These are phyloP conservation scores for Teinopalpus imperialis DNA, from an alignment of 2,888 invertebrate species.

Conservation along the genomic window DNA sequence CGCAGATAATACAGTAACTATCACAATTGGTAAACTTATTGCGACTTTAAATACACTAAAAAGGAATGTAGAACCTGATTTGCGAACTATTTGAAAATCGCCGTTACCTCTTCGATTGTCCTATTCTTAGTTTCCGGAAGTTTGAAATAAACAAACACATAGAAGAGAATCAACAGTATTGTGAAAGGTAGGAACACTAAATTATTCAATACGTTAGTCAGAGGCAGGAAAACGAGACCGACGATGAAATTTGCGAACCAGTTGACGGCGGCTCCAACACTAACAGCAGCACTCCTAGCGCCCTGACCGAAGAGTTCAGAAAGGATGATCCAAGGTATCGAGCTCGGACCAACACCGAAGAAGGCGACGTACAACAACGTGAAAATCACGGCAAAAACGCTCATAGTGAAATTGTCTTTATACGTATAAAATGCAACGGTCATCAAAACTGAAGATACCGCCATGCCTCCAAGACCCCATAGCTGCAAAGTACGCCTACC, in stretches of 20 bases:
- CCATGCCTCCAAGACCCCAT: constrained; percentile 87
- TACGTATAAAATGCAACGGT: constrained; percentile 79
- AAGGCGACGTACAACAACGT: constrained; percentile 74
- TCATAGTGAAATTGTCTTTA: constrained; percentile 65
- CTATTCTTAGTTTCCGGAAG: constrained; percentile 78
- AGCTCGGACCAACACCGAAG: constrained; percentile 77
- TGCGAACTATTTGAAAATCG: constrained; percentile 66
- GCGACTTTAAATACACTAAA: constrained; percentile 46
- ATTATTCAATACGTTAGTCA: constrained; percentile 59
- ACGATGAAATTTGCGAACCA: constrained; percentile 79
- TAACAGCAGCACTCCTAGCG: constrained; percentile 73
- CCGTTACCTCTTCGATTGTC: constrained; percentile 75
- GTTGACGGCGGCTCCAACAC: constrained; percentile 74
- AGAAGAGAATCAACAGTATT: constrained; percentile 67
- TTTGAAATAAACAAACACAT: constrained; percentile 69
- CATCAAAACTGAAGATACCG: constrained; percentile 86
- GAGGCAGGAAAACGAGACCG: constrained; percentile 67
- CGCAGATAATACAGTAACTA: constrained; percentile 42
- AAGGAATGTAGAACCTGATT: constrained; percentile 47
- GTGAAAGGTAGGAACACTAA: constrained; percentile 75
- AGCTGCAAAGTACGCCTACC: constrained; percentile 87
- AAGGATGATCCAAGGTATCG: constrained; percentile 79
- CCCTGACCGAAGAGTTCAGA: constrained; percentile 77
- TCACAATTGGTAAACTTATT: constrained; percentile 59
- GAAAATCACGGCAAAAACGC: constrained; percentile 71